Conservation (phyloP, 1,140 invertebrate genomes). For the Druon quercuslanigerum region DNA sequence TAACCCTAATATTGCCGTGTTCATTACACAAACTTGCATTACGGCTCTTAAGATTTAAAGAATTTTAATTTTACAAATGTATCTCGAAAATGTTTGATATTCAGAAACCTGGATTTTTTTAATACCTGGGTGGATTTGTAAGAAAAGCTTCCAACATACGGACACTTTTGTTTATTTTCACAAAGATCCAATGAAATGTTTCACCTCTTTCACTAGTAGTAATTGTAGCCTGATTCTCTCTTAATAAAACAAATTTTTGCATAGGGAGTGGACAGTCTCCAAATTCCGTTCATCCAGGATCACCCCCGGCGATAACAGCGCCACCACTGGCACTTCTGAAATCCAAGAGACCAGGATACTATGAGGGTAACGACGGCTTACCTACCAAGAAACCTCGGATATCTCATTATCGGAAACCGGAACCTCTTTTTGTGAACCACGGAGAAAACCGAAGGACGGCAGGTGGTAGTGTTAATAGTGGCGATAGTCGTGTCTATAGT, state of each 20-base stretch:
- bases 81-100: too few species aligned
- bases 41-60: too few species aligned
- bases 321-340: slow-evolving; percentile 62
- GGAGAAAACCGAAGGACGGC: slow-evolving; percentile 65
- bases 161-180: too few species aligned
- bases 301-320: slow-evolving; percentile 76
- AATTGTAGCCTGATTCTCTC: too few species aligned
- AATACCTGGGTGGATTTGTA: too few species aligned
- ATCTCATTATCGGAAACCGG: slow-evolving; percentile 84
- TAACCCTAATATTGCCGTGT: background rate
- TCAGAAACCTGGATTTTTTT: too few species aligned
- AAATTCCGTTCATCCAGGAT: slow-evolving; percentile 81
- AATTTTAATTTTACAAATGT: too few species aligned
- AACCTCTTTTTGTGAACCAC: slow-evolving; percentile 58
- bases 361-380: slow-evolving; percentile 78
- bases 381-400: slow-evolving; percentile 87
- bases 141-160: too few species aligned
- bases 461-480: slow-evolving; percentile 45
- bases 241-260: slow-evolving; percentile 7
- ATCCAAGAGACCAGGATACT: slow-evolving; percentile 78
- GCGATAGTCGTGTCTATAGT: slow-evolving; percentile 43
- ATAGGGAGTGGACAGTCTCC: slow-evolving; percentile 81
- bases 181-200: too few species aligned
- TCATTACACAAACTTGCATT: too few species aligned
- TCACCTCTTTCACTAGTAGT: too few species aligned